Base-by-base conservation (phyloP, 2,888 invertebrate genomes). In the Protonemura montana region DNA sequence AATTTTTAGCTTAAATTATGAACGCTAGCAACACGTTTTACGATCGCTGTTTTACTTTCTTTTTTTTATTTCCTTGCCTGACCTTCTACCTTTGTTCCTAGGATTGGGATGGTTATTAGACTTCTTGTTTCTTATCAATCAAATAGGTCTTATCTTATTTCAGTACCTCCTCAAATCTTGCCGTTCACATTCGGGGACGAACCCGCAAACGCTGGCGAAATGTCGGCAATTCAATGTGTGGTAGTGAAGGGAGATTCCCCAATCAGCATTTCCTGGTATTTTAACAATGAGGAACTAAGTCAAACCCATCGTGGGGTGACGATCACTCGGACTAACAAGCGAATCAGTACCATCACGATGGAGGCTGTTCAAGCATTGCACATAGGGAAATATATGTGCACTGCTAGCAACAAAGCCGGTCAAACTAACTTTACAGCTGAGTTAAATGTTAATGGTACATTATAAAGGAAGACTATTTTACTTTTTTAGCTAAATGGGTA, bases 201-300 rank as follows among this genome's bases (percentile, higher is more conserved):
- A 90, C 93, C 94, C 88, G 92, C 94, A 86, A 93, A 93, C 91
- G 94, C 94, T 88, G 95, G 95, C 86, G 94, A 95, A 90, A 93
- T 94, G 89, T 93, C 94, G 88, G 94, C 94, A 88, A 92, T 95
- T 89, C 92, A 91, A 87, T 95, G 95, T 91, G 93, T 94, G 88
- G 93, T 94, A 88, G 93, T 93, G 82, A 94, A 94, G 91, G 95
- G 96, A 86, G 96, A 96, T 90, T 91, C 93, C 88, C 96, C 96
- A 85, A 93, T 97, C 87, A 93, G 93, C 88, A 94, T 97, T 87
- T 93, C 93, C 85, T 97, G 97, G 97, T 94, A 93, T 89, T 95
- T 95, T 91, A 95, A 96, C 88, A 92, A 91, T 7, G 89, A 91
- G 92, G 94, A 89, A 91, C 92, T 91, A 93, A 93, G 88, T 91